Percentiles rank a stretch among this genome's conserved stretches.
Evolutionary conservation across 1,140 invertebrate species (phyloP).

Genomic region (Formica selysi): DNA sequence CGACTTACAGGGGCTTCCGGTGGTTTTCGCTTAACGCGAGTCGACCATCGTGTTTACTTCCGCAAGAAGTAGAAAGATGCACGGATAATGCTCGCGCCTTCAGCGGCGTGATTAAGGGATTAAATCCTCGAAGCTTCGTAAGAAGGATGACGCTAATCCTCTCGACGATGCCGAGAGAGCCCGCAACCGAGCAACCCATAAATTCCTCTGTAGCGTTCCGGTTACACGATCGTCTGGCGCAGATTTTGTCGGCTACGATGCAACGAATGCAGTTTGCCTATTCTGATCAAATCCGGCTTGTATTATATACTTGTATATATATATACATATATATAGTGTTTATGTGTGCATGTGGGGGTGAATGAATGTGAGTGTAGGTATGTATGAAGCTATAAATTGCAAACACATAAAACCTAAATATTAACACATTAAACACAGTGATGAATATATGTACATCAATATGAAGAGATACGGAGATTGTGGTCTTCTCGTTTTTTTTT

Average conservation of each 20-base stretch:
- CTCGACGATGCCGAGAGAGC: constrained; percentile 41
- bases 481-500: background rate
- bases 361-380: too few relatives aligned
- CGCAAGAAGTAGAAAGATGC: constrained; percentile 40
- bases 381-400: background rate
- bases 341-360: too few relatives aligned
- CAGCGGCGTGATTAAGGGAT: constrained; percentile 61
- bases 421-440: background rate
- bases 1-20: constrained; percentile 54
- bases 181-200: constrained; percentile 43
- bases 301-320: background rate
- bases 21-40: constrained; percentile 23
- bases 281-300: constrained; percentile 16
- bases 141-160: constrained; percentile 60
- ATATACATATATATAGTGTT: background rate
- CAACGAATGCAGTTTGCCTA: constrained; percentile 17
- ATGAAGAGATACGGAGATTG: background rate
- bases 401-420: background rate
- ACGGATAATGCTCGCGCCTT: constrained; percentile 43
- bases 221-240: constrained; percentile 33
- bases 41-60: background rate
- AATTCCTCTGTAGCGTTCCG: constrained; percentile 33
- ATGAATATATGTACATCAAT: background rate
- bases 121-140: constrained; percentile 66
- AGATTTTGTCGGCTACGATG: constrained; percentile 23